These are phyloP conservation scores for Jacana jacana DNA, from an alignment of 2,113 vertebrate species.

Conservation along the genomic window DNA sequence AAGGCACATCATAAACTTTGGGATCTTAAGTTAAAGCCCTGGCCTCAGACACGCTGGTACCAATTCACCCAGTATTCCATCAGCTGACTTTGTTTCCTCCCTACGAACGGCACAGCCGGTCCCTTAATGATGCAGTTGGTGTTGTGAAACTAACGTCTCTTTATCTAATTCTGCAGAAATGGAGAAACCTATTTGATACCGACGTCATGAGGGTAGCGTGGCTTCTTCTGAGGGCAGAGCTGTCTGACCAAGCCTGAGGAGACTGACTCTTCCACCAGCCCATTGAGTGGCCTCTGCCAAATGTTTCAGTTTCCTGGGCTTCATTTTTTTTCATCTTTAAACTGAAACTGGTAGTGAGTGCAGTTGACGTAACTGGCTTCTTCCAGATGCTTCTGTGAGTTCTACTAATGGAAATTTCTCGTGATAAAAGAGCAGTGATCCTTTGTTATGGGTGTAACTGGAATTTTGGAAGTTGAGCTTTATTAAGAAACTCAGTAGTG, in stretches of 20 bases:
- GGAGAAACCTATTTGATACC: not conserved
- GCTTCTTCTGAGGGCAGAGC: not conserved
- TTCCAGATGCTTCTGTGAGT: not conserved
- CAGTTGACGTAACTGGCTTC: not conserved
- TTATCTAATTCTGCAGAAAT: not conserved
- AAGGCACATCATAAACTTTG: not conserved
- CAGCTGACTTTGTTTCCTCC: constrained; percentile 5
- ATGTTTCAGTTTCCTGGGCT: not conserved
- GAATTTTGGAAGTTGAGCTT: not conserved
- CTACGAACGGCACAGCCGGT: not conserved
- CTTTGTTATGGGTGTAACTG: not conserved
- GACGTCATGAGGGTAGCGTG: not conserved
- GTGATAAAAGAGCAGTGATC: not conserved
- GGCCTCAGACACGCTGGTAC: not conserved
- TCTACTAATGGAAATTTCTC: not conserved
- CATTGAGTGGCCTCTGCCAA: not conserved
- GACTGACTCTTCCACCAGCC: not conserved
- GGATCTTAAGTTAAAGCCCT: not conserved
- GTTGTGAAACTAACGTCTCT: not conserved
- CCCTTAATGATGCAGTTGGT: not conserved
- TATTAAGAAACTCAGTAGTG: not conserved
- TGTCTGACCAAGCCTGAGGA: not conserved
- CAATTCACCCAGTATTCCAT: not conserved
- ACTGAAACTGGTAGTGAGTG: not conserved
- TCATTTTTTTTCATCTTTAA: not conserved